Base-by-base conservation (phyloP, 2,888 invertebrate species). In the Torymus auratus region DNA sequence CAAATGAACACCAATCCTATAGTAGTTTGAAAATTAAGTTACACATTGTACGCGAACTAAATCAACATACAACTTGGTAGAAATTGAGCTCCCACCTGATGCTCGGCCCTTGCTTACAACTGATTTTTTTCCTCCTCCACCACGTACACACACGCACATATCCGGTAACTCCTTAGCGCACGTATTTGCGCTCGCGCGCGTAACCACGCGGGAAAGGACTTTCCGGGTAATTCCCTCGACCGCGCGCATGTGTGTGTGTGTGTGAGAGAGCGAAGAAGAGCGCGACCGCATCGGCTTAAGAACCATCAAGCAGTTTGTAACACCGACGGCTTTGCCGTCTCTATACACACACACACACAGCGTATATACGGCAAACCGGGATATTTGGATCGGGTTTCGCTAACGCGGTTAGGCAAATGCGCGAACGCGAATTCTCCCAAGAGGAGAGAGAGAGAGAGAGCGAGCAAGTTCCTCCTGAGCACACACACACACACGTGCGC, bases 331-430 rank as follows among this genome's bases (percentile, higher is more conserved):
- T 65, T 70, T 41, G 53, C 15, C 58, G 23, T 17, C 62, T 62
- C 41, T 41, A 41, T 41, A 41, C 7, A 52, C n/a, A 41, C 28
- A 53, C 53, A 12, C 20, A 56, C 73, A 65, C 53, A 41, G 41
- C 41, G 41, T 41, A 41, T 41, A 41, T 41, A 41, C 41, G 7
- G 41, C 41, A 41, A 41, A 41, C 15, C 15, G 15, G 73, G 62
- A 86, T 86, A 85, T 87, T 86, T 85, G 85, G 86, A 87, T 87
- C 85, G 81, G 78, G 84, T 85, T 84, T 85, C 84, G 85, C 85
- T 87, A 86, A 86, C 85, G 86, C 83, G 85, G 86, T 87, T 87
- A 87, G 86, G 85, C 84, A 86, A 87, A 86, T 86, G 85, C 84
- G 83, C 83, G 75, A 41, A 7, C 69, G 84, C 83, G 83, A 85